Evolutionary conservation across 53 echinoderm and acorn worm genomes (phyloP).

Genomic region (Antedon mediterranea): DNA sequence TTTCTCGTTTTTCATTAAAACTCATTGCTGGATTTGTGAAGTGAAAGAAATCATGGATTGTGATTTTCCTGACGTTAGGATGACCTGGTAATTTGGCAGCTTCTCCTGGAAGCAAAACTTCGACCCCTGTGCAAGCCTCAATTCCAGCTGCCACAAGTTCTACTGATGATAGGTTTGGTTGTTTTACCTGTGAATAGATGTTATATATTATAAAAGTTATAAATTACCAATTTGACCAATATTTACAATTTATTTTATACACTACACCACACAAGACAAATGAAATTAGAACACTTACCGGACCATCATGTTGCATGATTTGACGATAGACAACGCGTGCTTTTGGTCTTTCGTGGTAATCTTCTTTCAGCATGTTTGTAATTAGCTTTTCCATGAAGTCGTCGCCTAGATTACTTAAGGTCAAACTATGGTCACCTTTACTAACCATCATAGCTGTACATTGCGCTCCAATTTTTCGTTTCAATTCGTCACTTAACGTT

Average conservation of each 20-base stretch:
- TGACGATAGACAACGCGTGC: not conserved
- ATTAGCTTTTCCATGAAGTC: not conserved
- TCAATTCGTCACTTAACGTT: not conserved
- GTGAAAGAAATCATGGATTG: not conserved
- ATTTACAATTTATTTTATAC: not conserved
- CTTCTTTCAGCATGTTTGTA: not conserved
- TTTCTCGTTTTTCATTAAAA: not conserved
- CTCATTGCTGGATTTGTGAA: not conserved
- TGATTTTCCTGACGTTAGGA: not conserved
- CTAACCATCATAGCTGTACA: not conserved
- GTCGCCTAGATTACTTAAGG: not conserved
- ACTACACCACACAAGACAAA: too few relatives aligned
- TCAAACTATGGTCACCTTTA: not conserved
- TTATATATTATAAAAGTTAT: not conserved
- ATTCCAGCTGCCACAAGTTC: not conserved
- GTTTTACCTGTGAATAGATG: not conserved
- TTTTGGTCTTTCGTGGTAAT: not conserved
- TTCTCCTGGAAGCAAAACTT: not conserved
- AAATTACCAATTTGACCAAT: not conserved
- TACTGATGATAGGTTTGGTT: not conserved
- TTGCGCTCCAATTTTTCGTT: not conserved
- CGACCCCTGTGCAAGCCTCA: not conserved
- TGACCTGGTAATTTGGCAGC: not conserved
- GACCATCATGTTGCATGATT: not conserved
- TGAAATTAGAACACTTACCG: not conserved